phyloP scores from a whole-genome alignment of 2,113 vertebrate genomes.

The Salvelinus namaycush region DNA sequence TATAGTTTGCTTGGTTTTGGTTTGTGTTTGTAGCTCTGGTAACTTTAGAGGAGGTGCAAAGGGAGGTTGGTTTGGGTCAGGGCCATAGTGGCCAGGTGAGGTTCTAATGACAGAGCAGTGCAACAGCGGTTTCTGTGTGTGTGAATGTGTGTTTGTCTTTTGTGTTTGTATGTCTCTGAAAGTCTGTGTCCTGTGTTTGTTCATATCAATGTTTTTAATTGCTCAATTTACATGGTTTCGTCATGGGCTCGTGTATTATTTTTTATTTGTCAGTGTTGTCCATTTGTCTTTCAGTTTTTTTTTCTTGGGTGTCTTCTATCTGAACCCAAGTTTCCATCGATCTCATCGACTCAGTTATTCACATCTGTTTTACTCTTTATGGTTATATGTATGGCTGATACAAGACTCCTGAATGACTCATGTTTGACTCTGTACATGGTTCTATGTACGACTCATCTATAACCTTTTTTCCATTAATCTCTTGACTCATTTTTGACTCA shows the following conservation, averaged over 20 bases:
- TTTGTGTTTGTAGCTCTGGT: neutral
- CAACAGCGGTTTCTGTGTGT: neutral
- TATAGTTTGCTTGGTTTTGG: slow-evolving; percentile 6
- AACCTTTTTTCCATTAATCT: neutral
- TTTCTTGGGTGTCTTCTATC: neutral
- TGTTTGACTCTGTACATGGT: neutral
- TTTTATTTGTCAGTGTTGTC: neutral
- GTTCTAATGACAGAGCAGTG: neutral
- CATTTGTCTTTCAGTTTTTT: neutral
- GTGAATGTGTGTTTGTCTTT: neutral
- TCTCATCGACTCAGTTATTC: neutral
- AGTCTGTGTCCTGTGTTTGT: neutral
- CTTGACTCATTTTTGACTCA: neutral
- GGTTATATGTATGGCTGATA: neutral
- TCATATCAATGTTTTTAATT: slow-evolving; percentile 5
- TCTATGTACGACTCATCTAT: neutral
- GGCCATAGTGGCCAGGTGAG: neutral
- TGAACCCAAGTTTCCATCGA: neutral
- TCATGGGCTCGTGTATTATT: neutral
- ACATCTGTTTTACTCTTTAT: neutral
- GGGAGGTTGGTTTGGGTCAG: neutral
- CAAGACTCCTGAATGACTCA: neutral
- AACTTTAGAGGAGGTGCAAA: neutral
- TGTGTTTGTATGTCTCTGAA: slow-evolving; percentile 1
- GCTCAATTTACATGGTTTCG: neutral